phyloP scores from a whole-genome alignment of 2,797 vertebrate genomes.

The Cottoperca gobio region DNA sequence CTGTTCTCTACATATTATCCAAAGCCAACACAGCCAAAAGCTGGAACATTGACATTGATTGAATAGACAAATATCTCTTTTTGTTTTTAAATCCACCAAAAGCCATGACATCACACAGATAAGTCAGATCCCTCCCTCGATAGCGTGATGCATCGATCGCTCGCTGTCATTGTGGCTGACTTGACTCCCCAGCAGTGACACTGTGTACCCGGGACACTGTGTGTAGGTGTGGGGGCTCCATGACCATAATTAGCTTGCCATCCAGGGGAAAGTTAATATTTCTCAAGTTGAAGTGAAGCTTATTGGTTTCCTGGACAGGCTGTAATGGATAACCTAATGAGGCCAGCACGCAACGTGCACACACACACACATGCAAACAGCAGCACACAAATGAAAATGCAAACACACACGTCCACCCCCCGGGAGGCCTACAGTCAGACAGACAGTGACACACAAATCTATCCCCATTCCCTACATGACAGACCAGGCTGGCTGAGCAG shows the following conservation, averaged over 20 bases:
- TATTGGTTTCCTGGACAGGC: slow-evolving; percentile 81
- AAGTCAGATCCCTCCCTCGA: slow-evolving; percentile 24
- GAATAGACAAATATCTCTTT: neutral
- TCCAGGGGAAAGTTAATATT: slow-evolving; percentile 79
- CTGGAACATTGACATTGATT: neutral
- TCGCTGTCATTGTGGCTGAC: slow-evolving; percentile 43
- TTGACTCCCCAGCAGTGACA: slow-evolving; percentile 43
- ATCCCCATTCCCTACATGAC: slow-evolving; percentile 74
- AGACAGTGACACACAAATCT: slow-evolving; percentile 83
- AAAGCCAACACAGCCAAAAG: neutral
- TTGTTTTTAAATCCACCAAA: slow-evolving; percentile 33
- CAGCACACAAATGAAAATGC: slow-evolving; percentile 60
- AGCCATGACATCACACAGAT: slow-evolving; percentile 24
- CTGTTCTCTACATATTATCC: neutral
- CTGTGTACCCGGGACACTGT: slow-evolving; percentile 35
- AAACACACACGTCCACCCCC: slow-evolving; percentile 59
- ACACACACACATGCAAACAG: slow-evolving; percentile 32
- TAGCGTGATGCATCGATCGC: slow-evolving; percentile 51
- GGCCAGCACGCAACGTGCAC: slow-evolving; percentile 48
- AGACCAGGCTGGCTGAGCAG: slow-evolving; percentile 75
- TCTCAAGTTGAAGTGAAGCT: slow-evolving; percentile 77
- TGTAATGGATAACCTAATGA: slow-evolving; percentile 79
- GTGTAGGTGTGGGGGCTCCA: slow-evolving; percentile 17
- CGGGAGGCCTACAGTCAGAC: slow-evolving; percentile 75
- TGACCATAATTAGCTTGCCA: slow-evolving; percentile 77